phyloP scores from a whole-genome alignment of 2,797 vertebrate species.

The Smutsia temminckii region DNA sequence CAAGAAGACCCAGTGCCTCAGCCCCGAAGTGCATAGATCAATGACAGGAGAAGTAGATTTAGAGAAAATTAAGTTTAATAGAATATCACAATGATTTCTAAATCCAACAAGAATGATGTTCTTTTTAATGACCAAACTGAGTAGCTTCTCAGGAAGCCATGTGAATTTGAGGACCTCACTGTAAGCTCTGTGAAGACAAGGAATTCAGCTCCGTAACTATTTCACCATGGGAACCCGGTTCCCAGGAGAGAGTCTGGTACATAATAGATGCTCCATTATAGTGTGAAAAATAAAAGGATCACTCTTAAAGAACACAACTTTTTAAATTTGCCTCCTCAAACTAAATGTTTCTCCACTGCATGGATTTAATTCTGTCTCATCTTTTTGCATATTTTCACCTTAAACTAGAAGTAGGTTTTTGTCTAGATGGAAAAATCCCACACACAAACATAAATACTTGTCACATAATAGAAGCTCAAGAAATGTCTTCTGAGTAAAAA shows the following conservation, averaged over 20 bases:
- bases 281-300: background rate
- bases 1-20: background rate
- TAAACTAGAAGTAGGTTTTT: slow-evolving; percentile 8
- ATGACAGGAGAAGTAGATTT: background rate
- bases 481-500: slow-evolving; percentile 30
- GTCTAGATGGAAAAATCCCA: background rate
- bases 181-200: background rate
- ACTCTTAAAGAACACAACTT: background rate
- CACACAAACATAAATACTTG: background rate
- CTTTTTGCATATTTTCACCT: slow-evolving; percentile 16
- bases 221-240: background rate
- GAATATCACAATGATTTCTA: background rate
- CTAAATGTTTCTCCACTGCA: background rate
- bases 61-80: background rate
- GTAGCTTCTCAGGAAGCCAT: background rate
- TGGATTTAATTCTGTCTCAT: slow-evolving; percentile 7
- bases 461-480: slow-evolving; percentile 26
- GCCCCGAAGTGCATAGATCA: background rate
- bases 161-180: background rate
- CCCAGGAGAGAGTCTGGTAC: background rate
- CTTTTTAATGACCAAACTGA: background rate
- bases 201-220: background rate
- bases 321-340: slow-evolving; percentile 24
- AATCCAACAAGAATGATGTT: background rate
- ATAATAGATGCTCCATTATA: background rate